Base-by-base conservation (phyloP, 2,797 vertebrate species). In the Darevskia nairensis region DNA sequence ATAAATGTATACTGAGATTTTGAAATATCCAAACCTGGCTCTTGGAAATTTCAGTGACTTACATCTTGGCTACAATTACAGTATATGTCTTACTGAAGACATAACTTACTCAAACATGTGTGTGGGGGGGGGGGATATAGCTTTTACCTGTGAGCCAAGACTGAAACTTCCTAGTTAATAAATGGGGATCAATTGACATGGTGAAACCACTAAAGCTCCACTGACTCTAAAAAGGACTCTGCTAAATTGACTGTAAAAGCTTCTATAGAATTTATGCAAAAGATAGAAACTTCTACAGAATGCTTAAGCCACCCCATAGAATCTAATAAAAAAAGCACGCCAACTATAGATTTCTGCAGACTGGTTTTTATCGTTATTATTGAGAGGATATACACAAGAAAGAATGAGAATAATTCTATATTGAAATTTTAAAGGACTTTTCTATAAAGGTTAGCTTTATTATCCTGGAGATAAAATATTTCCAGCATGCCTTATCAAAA, bases 371-470 rank as follows among this genome's bases (percentile, higher is more conserved):
- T 72, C 86, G 59, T 74, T 74, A 41, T 74, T n/a, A 41, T 72
- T 85, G 84, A 85, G 55, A 85, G 35, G 66, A 59, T 32, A 64
- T 41, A 35, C 55, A 64, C 35, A 64, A 81, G 61, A 81, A n/a
- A 66, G 32, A 81, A 76, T 77, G 72, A n/a, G 39, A 66, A 59
- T 61, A 80, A 80, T 86, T 71, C 86, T 81, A 80, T 80, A 72
- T n/a, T 71, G 27, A 80, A 80, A 72, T 72, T 74, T n/a, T 81
- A 72, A 80, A 80, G 5, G 32, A 74, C 35, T 87, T 80, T 61
- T 80, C 68, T 81, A 50, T 15, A n/a, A 87, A 80, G 50, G 46
- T 80, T 86, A 80, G 35, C 46, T 61, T 87, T 81, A 35, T 81
- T 81, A 66, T 80, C 19, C 77, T 74, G 35, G 46, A 81, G 46